phyloP scores from a whole-genome alignment of 2,797 vertebrate genomes.

The Myripristis jacobus region DNA sequence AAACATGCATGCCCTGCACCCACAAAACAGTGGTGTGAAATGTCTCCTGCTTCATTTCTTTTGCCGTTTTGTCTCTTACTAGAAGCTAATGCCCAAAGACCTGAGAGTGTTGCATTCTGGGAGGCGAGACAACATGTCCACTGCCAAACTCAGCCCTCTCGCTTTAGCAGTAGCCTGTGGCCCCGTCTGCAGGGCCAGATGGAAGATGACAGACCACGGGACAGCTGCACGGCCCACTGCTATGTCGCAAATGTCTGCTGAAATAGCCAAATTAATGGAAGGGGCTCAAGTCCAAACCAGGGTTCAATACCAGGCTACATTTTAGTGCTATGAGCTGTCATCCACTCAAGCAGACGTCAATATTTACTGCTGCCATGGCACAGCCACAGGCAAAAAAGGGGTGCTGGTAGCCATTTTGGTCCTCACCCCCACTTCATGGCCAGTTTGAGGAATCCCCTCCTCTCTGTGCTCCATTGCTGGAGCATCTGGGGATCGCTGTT shows the following conservation, averaged over 20 bases:
- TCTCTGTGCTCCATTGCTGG: background rate
- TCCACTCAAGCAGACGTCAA: conserved; percentile 62
- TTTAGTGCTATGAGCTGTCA: conserved; percentile 67
- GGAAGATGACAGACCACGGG: conserved; percentile 61
- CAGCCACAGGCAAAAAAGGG: conserved; percentile 14
- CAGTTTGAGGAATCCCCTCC: conserved; percentile 9
- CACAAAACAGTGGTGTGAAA: too few species aligned
- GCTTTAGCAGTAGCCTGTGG: conserved; percentile 41
- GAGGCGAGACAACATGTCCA: conserved; percentile 30
- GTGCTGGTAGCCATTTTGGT: conserved; percentile 23
- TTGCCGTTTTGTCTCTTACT: conserved; percentile 4
- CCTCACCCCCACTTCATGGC: conserved; percentile 1
- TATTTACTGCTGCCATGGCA: conserved; percentile 79
- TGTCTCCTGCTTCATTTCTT: background rate
- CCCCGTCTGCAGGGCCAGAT: conserved; percentile 41
- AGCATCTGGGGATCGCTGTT: conserved; percentile 1
- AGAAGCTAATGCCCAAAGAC: background rate
- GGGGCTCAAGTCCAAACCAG: conserved; percentile 73
- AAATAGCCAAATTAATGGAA: conserved; percentile 81
- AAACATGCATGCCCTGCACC: too few species aligned
- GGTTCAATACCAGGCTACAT: conserved; percentile 72
- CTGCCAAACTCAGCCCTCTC: conserved; percentile 23
- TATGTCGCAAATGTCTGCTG: conserved; percentile 69
- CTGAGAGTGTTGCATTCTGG: conserved; percentile 34
- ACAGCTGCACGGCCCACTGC: conserved; percentile 71